A percentile compares a stretch with the other conserved stretches of the same genome.
Evolutionary conservation across 2,113 vertebrate species (phyloP).

Genomic region (Caloenas nicobarica): DNA sequence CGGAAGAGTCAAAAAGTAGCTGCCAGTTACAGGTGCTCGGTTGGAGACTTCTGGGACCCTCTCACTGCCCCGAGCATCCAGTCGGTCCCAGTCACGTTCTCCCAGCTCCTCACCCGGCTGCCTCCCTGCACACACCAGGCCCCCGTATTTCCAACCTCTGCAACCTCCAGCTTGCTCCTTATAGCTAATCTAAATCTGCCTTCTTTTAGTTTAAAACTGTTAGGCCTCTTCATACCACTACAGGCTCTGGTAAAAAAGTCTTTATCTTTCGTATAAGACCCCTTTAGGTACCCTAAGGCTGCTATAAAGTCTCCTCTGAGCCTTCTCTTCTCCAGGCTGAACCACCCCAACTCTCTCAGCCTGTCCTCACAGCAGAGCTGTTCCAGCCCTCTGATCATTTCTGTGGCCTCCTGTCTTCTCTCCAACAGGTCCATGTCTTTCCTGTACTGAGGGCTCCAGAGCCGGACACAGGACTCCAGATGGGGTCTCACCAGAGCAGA

Average conservation of each 20-base stretch:
- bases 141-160: neutral
- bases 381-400: neutral
- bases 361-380: neutral
- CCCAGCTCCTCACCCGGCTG: neutral
- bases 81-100: rapidly evolving
- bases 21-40: neutral
- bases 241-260: neutral
- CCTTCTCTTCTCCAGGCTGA: neutral
- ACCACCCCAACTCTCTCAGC: neutral
- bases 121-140: neutral
- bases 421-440: neutral
- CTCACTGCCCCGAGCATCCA: rapidly evolving
- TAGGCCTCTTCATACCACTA: neutral
- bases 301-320: neutral
- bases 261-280: neutral
- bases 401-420: rapidly evolving
- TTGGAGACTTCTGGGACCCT: neutral
- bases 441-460: neutral
- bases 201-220: neutral
- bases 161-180: neutral
- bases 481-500: neutral
- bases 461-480: neutral
- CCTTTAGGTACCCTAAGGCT: neutral
- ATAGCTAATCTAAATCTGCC: neutral
- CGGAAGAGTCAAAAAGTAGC: neutral